Percentiles rank a stretch among this genome's conserved stretches.
These are phyloP conservation scores for Gobius niger DNA, from an alignment of 2,113 vertebrate species.

Conservation along the genomic window DNA sequence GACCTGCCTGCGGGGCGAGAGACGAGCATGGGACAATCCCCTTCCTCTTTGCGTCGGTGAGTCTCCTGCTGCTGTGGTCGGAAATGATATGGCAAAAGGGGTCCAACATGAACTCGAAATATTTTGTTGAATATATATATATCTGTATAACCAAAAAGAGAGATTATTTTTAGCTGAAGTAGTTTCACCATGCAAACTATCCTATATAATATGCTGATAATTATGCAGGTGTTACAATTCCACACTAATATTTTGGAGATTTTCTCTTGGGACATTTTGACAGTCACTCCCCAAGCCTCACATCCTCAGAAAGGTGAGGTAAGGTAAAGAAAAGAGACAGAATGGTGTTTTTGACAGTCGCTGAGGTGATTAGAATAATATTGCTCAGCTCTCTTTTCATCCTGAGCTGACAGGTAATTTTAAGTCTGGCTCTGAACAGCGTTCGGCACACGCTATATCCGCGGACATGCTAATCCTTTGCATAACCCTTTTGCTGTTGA, in stretches of 20 bases:
- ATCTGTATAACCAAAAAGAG: too few species aligned
- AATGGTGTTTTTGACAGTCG: constrained; percentile 34
- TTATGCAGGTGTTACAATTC: constrained; percentile 10
- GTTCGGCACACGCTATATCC: constrained; percentile 33
- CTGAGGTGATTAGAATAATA: constrained; percentile 55
- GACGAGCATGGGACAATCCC: constrained; percentile 91
- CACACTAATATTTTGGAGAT: constrained; percentile 10
- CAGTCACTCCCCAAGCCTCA: constrained; percentile 31
- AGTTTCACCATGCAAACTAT: too few species aligned
- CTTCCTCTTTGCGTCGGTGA: constrained; percentile 92
- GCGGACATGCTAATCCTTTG: constrained; percentile 41
- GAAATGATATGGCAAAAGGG: not conserved
- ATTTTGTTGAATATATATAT: too few species aligned
- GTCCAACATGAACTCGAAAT: too few species aligned
- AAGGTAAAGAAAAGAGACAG: constrained; percentile 21
- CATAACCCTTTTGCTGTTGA: constrained; percentile 36
- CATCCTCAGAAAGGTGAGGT: constrained; percentile 1
- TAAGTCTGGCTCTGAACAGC: constrained; percentile 48
- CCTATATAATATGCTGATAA: not conserved
- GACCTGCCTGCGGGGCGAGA: constrained; percentile 89
- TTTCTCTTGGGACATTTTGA: constrained; percentile 32
- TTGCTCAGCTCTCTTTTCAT: constrained; percentile 39
- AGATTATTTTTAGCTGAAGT: too few species aligned
- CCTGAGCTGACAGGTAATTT: constrained; percentile 63
- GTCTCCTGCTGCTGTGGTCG: constrained; percentile 27